These are phyloP conservation scores for Andricus quercusramuli DNA, from an alignment of 2,888 invertebrate species.

Conservation along the genomic window DNA sequence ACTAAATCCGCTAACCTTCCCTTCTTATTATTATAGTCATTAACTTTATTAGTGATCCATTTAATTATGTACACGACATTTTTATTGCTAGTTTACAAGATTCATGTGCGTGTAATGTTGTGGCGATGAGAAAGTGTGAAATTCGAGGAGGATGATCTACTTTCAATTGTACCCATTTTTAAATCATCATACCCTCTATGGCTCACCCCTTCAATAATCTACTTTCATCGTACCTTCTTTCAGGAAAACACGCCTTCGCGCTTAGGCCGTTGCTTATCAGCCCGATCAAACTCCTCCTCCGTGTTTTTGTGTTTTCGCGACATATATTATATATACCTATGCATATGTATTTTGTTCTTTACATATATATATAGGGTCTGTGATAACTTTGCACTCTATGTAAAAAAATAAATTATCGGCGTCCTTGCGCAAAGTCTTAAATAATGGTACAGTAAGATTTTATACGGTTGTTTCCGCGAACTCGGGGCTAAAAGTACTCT, in stretches of 20 bases:
- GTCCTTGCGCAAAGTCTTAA: conserved; percentile 55
- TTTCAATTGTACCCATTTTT: neutral
- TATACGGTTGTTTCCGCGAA: conserved; percentile 20
- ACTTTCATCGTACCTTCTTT: neutral
- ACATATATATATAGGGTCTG: conserved; percentile 55
- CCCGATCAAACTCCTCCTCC: conserved; percentile 4
- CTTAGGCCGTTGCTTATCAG: conserved; percentile 65
- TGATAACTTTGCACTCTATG: conserved; percentile 66
- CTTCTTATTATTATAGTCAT: conserved; percentile 46
- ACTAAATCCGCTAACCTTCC: neutral
- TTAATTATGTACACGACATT: conserved; percentile 66
- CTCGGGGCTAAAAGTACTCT: conserved; percentile 47
- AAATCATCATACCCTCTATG: neutral
- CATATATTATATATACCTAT: conserved; percentile 24
- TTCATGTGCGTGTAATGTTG: conserved; percentile 49
- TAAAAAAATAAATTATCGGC: conserved; percentile 75
- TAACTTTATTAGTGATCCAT: conserved; percentile 48
- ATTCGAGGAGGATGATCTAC: conserved; percentile 36
- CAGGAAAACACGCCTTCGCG: conserved; percentile 31
- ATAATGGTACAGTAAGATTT: conserved; percentile 48
- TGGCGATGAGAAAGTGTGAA: conserved; percentile 51
- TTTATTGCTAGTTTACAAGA: conserved; percentile 76
- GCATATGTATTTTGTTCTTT: neutral
- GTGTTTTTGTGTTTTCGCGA: conserved; percentile 26
- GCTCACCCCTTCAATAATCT: neutral